Evolutionary conservation across 1,140 invertebrate genomes (phyloP), one percentile per base, ranked within the genome.

Genomic region (Eubasilissa regina): DNA sequence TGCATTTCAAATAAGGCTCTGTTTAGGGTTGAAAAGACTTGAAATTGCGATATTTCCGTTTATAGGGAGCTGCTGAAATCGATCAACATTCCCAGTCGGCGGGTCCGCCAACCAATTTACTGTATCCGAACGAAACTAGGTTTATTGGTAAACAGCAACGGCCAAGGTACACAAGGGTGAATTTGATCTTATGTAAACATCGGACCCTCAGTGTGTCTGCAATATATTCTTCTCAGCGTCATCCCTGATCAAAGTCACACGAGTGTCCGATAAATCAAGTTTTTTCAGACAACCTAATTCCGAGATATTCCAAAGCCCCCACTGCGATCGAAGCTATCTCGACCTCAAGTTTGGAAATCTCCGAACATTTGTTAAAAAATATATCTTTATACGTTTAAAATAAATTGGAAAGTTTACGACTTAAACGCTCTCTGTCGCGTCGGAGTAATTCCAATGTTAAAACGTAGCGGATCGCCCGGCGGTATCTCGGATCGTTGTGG

Each of bases 321-420:
- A 9, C 13, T 19, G 13, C 48, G 51, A 25, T 44, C 77, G 81
- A 82, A 72, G 53, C 55, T 80, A 82, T 82, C 81, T 77, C 72
- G 58, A 64, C 75, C 81, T 43, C 25, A 17, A 19, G 62, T 53
- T 44, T 53, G 58, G 51, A 82, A 82, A 80, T 82, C 70, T 82
- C 60, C 25, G 68, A 82, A 74, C 74, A 72, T 43, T 77, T 77
- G 51, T 78, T 60, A 53, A 79, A 78, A 77, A 79, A 78, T 77
- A 81, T 81, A 83, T 80, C 75, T 80, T 55, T 62, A 80, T 80
- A 79, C 79, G 48, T 83, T 78, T 78, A 60, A 83, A 80, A 83
- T 83, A 83, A 80, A 83, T 83, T 80, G 78, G 78, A 80, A 80
- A 77, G 48, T 82, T 82, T 82, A 82, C 75, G 81, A 80, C 78